Conservation (phyloP, 2,888 invertebrate species). For the Pogonocherus hispidulus region DNA sequence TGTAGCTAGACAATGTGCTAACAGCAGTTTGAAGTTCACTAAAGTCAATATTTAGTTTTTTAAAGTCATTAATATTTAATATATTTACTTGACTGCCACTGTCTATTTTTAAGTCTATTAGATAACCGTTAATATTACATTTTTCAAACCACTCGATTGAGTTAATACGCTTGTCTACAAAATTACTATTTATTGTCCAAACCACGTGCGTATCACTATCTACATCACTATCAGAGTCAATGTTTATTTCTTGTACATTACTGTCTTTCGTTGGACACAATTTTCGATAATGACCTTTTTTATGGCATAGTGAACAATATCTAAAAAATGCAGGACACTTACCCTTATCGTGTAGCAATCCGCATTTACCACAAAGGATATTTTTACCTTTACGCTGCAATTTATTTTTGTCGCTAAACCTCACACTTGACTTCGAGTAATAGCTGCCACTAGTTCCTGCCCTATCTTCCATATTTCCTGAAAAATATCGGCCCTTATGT, state of each 20-base stretch:
- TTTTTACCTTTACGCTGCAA: not conserved
- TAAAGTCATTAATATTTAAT: constrained; percentile 18
- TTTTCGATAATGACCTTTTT: constrained; percentile 22
- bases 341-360: not conserved
- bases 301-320: constrained; percentile 8
- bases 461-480: not conserved
- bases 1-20: not conserved
- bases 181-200: constrained; percentile 2
- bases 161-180: not conserved
- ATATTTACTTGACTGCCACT: constrained; percentile 16
- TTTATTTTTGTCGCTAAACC: not conserved
- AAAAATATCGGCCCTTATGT: not conserved
- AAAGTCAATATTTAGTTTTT: not conserved
- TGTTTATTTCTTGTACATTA: constrained; percentile 10
- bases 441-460: not conserved
- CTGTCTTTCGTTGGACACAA: not conserved
- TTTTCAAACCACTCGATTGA: constrained; percentile 21
- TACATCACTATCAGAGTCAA: constrained; percentile 4
- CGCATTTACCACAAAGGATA: constrained; percentile 12
- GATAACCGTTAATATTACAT: not conserved
- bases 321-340: constrained; percentile 16
- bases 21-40: not conserved
- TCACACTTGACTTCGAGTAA: not conserved
- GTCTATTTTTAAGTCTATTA: constrained; percentile 23
- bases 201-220: not conserved